Conservation (phyloP, 2,888 invertebrate species). For the Venusia cambrica region DNA sequence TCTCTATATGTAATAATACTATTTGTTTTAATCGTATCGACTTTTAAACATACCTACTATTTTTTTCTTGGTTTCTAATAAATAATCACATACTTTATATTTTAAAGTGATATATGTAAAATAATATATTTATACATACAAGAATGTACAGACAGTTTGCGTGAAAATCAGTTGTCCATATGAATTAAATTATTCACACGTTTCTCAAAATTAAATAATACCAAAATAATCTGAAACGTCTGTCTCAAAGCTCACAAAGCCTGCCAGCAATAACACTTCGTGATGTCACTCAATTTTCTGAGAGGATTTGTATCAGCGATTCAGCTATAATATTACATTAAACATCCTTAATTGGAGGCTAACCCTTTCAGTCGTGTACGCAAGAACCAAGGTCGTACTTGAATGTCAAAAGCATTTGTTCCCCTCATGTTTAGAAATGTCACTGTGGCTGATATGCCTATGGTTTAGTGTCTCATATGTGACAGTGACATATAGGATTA, state of each 20-base stretch:
- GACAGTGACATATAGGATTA: constrained; percentile 76
- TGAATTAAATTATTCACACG: too few relatives aligned
- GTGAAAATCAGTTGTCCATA: too few relatives aligned
- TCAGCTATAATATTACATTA: constrained; percentile 42
- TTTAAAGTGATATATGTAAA: too few relatives aligned
- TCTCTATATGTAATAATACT: constrained; percentile 14
- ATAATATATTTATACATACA: too few relatives aligned
- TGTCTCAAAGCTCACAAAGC: constrained; percentile 19
- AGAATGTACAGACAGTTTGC: too few relatives aligned
- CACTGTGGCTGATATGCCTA: constrained; percentile 71
- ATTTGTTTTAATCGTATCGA: too few relatives aligned
- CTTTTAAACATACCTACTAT: too few relatives aligned
- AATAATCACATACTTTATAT: too few relatives aligned
- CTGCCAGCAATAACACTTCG: constrained; percentile 42
- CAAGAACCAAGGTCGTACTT: constrained; percentile 69
- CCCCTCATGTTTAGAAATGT: constrained; percentile 76
- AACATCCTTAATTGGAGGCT: constrained; percentile 50
- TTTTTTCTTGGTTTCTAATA: too few relatives aligned
- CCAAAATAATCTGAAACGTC: constrained; percentile 26
- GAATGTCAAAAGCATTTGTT: constrained; percentile 74
- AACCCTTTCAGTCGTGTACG: constrained; percentile 59
- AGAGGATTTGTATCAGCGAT: constrained; percentile 39
- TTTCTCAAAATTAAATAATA: constrained; percentile 6
- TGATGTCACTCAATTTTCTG: constrained; percentile 47
- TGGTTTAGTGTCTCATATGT: constrained; percentile 74